These are phyloP conservation scores for Dicroscelio sp. DNA, from an alignment of 2,888 invertebrate species.

Conservation along the genomic window DNA sequence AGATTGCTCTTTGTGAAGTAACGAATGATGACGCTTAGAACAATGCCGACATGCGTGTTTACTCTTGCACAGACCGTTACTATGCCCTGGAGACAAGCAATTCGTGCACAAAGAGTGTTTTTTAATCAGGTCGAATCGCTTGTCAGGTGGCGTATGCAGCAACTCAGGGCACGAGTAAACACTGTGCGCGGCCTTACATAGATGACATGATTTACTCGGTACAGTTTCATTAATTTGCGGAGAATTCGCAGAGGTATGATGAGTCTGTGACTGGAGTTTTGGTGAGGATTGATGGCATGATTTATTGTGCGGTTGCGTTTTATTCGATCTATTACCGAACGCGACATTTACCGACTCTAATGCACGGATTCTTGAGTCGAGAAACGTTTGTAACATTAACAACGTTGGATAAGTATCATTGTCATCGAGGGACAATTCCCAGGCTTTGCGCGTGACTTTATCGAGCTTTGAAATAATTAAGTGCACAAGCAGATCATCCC, in stretches of 20 bases:
- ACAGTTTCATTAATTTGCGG: too few species aligned
- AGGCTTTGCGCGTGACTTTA: neutral
- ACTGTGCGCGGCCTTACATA: too few species aligned
- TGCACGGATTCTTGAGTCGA: neutral
- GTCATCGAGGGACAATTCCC: neutral
- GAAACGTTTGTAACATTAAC: neutral
- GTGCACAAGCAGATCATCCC: neutral
- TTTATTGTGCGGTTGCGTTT: too few species aligned
- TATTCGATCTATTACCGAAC: too few species aligned
- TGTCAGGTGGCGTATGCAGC: too few species aligned
- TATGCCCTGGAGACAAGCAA: neutral
- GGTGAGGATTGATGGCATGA: neutral
- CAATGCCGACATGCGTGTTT: neutral
- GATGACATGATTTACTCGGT: too few species aligned
- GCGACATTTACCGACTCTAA: neutral
- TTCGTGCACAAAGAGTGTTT: neutral
- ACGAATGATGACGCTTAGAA: neutral
- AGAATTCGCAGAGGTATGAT: neutral
- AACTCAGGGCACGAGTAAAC: too few species aligned
- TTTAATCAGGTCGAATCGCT: too few species aligned
- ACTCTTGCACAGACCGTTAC: neutral
- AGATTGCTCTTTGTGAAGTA: neutral
- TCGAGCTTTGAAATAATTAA: neutral
- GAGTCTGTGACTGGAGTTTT: neutral
- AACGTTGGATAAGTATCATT: neutral